Base-by-base conservation (phyloP, 2,888 invertebrate species). In the Elegia similella region DNA sequence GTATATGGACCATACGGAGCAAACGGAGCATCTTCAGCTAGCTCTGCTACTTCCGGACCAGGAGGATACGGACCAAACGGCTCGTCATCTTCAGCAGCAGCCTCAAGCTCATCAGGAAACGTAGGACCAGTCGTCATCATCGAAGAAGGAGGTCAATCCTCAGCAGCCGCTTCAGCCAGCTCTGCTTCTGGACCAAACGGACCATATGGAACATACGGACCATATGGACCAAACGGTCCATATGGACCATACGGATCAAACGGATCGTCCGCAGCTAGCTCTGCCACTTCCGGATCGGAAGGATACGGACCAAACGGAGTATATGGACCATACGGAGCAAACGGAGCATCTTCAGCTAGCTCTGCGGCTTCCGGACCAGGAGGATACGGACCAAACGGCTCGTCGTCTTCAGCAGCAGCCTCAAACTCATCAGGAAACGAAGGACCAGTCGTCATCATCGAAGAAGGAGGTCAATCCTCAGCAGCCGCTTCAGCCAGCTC, bases 221-320 rank as follows among this genome's bases (percentile, higher is more conserved):
- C 38, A 5, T 13, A 30, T 8, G 42, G 52, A 16, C 16, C 46
- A 42, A 10, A 17, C n/a, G 52, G 42, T 16, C 23, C 29, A 23
- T 29, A 6, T 10, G 50, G 32, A 32, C 50, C 50, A 32, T 13
- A 30, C 34, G 32, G 16, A 38, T 7, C 17, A 2, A 16, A 32
- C 10, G 42, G 42, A 12, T 23, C 47, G 30, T 61, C 55, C 6
- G 62, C 58, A 48, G 61, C 60, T 2, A 42, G 30, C 30, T 17
- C 43, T 7, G 16, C 43, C 1, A n/a, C 52, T 2, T 17, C 52
- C n/a, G 52, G 52, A 8, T 10, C 38, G 17, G 50, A 15, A n/a
- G 50, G 48, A 8, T 15, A 32, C 8, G 48, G 48, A 48, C 48
- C 12, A 23, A 3, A 23, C 5, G 23, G 23, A 23, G 2, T 5